Evolutionary conservation across 2,113 vertebrate genomes (phyloP), one percentile per base, ranked within the genome.

Genomic region (Grantiella picta): DNA sequence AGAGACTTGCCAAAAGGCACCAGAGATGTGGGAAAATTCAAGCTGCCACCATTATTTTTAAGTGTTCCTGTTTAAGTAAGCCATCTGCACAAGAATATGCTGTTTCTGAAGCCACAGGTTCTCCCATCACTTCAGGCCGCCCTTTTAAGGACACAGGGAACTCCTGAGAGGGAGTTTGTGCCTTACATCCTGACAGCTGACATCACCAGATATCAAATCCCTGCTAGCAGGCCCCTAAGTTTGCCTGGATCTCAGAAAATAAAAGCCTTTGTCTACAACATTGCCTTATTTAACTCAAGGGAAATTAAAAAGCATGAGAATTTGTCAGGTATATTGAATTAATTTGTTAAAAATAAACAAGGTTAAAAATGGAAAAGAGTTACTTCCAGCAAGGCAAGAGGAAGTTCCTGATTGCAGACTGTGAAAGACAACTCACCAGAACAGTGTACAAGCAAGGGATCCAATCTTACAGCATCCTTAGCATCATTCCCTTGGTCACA

Each of bases 321-420:
- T 89, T 71, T 64, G 49, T 76, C 49, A 56, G 44, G 23, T 79
- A 42, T 79, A 35, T 60, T 85, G 49, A 91, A 93, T 64, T 79
- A 76, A 81, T 87, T 89, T 75, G 33, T 87, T 89, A 64, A 96
- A 92, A 91, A 82, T 75, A 91, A 95, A 82, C 69, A 89, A 31
- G 10, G 23, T 44, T 90, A 75, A 76, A 93, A 93, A 59, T 53
- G 21, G 35, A 45, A 81, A 73, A 82, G 14, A 5, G 3, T 75
- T 71, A 54, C 56, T 81, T 93, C 42, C 73, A 90, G 28, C 20
- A 75, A 92, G 27, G 33, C 38, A 79, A 82, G 57, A 29, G 22
- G 57, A 79, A 50, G 27, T 64, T 85, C 44, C 33, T 47, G n/a
- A 60, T n/a, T 72, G 24, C 36, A 65, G 19, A 35, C 22, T 45